A percentile compares a stretch with the other conserved stretches of the same genome.
Evolutionary conservation across 2,888 invertebrate genomes (phyloP).

Genomic region (Rhagium mordax): DNA sequence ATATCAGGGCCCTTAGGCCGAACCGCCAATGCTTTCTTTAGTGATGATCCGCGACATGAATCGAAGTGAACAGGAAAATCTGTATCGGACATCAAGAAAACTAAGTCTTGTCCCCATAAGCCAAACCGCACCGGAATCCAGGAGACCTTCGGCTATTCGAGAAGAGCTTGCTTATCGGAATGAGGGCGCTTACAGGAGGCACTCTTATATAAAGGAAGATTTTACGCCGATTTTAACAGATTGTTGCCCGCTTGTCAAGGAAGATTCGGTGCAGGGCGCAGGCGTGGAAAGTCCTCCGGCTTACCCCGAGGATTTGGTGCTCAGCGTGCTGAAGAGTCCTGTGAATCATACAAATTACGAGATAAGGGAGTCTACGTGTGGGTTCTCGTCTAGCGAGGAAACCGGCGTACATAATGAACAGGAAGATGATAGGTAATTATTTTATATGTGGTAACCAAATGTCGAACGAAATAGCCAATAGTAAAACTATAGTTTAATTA

Average conservation of each 20-base stretch:
- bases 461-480: slow-evolving; percentile 1
- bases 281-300: slow-evolving; percentile 37
- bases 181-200: slow-evolving; percentile 22
- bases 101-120: slow-evolving; percentile 69
- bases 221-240: slow-evolving; percentile 40
- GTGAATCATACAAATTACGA: slow-evolving; percentile 68
- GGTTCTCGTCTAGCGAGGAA: slow-evolving; percentile 43
- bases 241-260: slow-evolving; percentile 2
- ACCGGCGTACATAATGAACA: slow-evolving; percentile 33
- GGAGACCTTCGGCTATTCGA: slow-evolving; percentile 44
- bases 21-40: slow-evolving; percentile 69
- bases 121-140: slow-evolving; percentile 47
- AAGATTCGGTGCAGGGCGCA: not conserved
- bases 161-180: slow-evolving; percentile 31
- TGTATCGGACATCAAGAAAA: slow-evolving; percentile 76
- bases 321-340: slow-evolving; percentile 76
- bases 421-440: slow-evolving; percentile 49
- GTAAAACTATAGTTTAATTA: not conserved
- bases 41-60: slow-evolving; percentile 74
- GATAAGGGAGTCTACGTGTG: slow-evolving; percentile 48
- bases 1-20: slow-evolving; percentile 52
- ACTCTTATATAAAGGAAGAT: slow-evolving; percentile 38
- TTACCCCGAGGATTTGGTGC: slow-evolving; percentile 72
- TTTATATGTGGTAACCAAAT: no score
- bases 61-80: slow-evolving; percentile 76